Conservation (phyloP, 2,888 invertebrate species). For the Lasioglossum marginatum region DNA sequence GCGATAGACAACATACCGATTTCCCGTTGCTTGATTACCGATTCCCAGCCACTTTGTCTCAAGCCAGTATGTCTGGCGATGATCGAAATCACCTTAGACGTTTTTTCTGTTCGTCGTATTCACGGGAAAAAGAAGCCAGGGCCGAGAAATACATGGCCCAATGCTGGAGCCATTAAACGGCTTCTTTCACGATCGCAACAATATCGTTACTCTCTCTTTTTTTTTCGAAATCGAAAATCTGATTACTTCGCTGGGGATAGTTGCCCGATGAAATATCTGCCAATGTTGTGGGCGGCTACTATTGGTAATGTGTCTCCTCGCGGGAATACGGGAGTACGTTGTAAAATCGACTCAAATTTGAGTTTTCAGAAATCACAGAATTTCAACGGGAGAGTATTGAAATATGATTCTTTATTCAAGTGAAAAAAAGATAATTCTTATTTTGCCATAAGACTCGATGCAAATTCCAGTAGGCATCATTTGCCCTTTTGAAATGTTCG, state of each 20-base stretch:
- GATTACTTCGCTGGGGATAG: not conserved
- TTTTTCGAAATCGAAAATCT: not conserved
- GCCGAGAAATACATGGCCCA: constrained; percentile 76
- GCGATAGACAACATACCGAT: constrained; percentile 15
- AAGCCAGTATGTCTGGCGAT: constrained; percentile 14
- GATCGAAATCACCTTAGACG: constrained; percentile 67
- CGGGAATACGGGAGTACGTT: too few species aligned
- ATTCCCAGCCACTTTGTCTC: constrained; percentile 36
- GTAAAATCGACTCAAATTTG: not conserved
- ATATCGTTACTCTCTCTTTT: constrained; percentile 50
- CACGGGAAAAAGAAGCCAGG: constrained; percentile 67
- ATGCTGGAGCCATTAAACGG: constrained; percentile 72
- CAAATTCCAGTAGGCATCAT: not conserved
- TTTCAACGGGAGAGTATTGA: not conserved
- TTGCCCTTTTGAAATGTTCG: not conserved
- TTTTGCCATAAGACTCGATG: not conserved
- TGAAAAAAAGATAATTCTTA: not conserved
- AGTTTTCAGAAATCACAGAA: not conserved
- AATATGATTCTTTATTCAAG: not conserved
- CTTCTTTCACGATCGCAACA: constrained; percentile 69
- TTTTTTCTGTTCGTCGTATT: constrained; percentile 60
- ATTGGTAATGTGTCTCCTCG: not conserved
- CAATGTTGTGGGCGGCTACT: not conserved
- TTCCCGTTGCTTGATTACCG: constrained; percentile 40
- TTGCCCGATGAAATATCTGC: not conserved